These are phyloP conservation scores for Drosophila ogumai DNA, from an alignment of 1,140 invertebrate species.

Conservation along the genomic window DNA sequence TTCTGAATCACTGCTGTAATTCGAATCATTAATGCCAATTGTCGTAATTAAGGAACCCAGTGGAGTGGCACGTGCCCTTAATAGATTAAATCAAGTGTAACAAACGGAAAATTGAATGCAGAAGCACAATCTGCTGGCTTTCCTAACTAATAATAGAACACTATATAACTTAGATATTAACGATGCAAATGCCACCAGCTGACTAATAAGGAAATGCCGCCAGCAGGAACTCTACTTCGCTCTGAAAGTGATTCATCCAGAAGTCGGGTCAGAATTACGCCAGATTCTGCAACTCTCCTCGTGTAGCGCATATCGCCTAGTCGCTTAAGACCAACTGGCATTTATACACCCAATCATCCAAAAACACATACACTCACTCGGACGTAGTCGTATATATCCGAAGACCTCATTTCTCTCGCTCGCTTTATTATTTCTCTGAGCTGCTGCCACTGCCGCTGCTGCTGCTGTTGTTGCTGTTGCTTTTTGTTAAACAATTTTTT, in stretches of 20 bases:
- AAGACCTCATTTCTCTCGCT: conserved; percentile 76
- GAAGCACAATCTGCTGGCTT: conserved; percentile 12
- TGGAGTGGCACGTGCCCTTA: conserved; percentile 45
- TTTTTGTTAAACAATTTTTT: conserved; percentile 80
- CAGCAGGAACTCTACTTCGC: conserved; percentile 7
- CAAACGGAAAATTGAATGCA: conserved; percentile 10
- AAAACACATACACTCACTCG: conserved; percentile 21
- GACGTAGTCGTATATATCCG: conserved; percentile 11
- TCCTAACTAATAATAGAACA: not conserved
- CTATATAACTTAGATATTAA: not conserved
- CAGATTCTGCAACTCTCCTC: conserved; percentile 33
- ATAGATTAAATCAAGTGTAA: conserved; percentile 38
- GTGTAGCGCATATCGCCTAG: conserved; percentile 61
- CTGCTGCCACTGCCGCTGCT: conserved; percentile 28
- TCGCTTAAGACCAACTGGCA: conserved; percentile 53
- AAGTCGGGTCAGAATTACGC: conserved; percentile 7
- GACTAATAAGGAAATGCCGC: conserved; percentile 18
- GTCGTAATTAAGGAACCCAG: conserved; percentile 28
- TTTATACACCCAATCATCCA: conserved; percentile 33
- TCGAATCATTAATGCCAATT: conserved; percentile 51
- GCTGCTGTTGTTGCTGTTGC: conserved; percentile 37
- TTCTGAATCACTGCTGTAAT: conserved; percentile 25
- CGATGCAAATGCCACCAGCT: conserved; percentile 2
- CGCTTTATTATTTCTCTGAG: conserved; percentile 62
- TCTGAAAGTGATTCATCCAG: conserved; percentile 36